A percentile compares a stretch with the other conserved stretches of the same genome.
These are phyloP conservation scores for Suncus etruscus DNA, from an alignment of 2,113 vertebrate species.

Conservation along the genomic window DNA sequence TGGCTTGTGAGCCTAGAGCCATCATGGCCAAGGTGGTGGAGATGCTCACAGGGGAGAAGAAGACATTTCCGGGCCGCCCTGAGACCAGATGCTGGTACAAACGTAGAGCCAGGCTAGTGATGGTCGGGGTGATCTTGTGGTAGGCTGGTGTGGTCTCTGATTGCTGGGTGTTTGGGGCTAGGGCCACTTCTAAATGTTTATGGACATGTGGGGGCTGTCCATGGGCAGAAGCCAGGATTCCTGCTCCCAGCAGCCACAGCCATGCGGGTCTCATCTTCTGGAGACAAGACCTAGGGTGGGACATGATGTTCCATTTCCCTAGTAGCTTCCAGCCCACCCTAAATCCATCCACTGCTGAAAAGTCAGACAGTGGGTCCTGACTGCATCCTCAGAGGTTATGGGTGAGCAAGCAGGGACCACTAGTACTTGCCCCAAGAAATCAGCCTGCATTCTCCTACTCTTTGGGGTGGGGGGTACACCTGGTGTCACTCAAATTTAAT, in stretches of 20 bases:
- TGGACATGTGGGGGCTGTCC: slow-evolving; percentile 13
- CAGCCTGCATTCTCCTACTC: background rate
- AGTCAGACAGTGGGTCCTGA: background rate
- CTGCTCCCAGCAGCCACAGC: slow-evolving; percentile 81
- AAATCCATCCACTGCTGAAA: too few species aligned
- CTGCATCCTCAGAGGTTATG: background rate
- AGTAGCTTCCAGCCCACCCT: background rate
- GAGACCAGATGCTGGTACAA: slow-evolving; percentile 87
- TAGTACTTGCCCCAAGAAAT: background rate
- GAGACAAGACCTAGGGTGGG: background rate
- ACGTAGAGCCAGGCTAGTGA: slow-evolving; percentile 88
- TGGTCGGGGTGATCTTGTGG: slow-evolving; percentile 76
- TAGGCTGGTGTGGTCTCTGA: slow-evolving; percentile 23
- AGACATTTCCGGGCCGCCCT: slow-evolving; percentile 84
- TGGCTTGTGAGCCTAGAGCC: slow-evolving; percentile 84
- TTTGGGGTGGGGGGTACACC: too few species aligned
- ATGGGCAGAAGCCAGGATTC: slow-evolving; percentile 57
- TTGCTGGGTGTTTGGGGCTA: background rate
- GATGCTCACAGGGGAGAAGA: slow-evolving; percentile 91
- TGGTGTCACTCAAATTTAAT: too few species aligned
- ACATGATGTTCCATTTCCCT: background rate
- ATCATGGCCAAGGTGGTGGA: slow-evolving; percentile 89
- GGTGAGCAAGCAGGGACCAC: background rate
- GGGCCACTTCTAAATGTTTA: slow-evolving; percentile 24
- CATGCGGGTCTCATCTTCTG: slow-evolving; percentile 78